Evolutionary conservation across 2,888 invertebrate genomes (phyloP).

Genomic region (Netelia inedita): DNA sequence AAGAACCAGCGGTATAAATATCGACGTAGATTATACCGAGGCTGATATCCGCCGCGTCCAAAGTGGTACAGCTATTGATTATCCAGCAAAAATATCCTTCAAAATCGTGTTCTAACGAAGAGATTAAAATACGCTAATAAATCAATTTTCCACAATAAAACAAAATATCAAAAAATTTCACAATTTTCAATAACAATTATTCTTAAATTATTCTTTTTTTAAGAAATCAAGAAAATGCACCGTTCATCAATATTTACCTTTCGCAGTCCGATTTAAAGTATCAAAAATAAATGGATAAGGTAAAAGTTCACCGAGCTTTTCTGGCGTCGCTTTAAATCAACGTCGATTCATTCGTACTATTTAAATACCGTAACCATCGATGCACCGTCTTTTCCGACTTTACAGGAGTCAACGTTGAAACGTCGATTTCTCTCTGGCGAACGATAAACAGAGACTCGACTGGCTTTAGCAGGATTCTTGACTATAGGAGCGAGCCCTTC

Average conservation of each 20-base stretch:
- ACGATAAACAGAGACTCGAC: conserved; percentile 59
- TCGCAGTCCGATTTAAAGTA: not conserved
- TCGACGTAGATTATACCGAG: not conserved
- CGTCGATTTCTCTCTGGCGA: conserved; percentile 2
- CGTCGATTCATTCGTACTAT: not conserved
- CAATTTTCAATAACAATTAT: no score
- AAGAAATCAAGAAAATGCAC: no score
- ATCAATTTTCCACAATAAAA: not conserved
- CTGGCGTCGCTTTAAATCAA: not conserved
- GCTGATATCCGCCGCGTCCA: not conserved
- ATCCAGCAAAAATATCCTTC: not conserved
- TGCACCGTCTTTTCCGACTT: not conserved
- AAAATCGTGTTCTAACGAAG: not conserved
- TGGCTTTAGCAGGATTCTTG: conserved; percentile 50
- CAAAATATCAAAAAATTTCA: no score
- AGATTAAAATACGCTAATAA: not conserved
- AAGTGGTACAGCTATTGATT: not conserved
- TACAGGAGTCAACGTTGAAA: conserved; percentile 44
- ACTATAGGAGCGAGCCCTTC: conserved; percentile 27
- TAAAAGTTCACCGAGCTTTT: not conserved
- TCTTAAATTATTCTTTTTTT: no score
- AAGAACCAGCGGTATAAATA: not conserved
- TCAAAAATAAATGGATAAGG: not conserved
- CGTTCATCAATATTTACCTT: not conserved
- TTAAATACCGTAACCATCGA: not conserved